These are phyloP conservation scores for Cyanoderma ruficeps DNA, from an alignment of 2,113 vertebrate genomes.

Conservation along the genomic window DNA sequence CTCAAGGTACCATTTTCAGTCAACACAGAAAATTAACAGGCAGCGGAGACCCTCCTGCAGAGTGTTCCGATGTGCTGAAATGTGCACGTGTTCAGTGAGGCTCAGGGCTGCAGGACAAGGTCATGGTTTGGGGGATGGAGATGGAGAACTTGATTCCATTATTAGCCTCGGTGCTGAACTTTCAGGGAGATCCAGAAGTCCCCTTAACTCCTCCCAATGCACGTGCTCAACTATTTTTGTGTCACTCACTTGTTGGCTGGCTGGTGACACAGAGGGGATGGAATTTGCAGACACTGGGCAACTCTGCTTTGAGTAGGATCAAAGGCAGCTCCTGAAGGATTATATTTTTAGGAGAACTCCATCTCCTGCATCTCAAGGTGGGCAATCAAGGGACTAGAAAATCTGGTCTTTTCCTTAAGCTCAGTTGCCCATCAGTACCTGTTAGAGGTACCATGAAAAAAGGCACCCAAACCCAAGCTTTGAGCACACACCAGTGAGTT, in stretches of 20 bases:
- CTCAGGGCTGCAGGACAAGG: background rate
- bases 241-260: background rate
- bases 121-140: background rate
- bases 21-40: background rate
- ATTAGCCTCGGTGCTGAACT: background rate
- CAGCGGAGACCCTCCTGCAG: background rate
- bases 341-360: background rate
- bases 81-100: background rate
- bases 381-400: background rate
- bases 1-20: background rate
- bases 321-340: background rate
- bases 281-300: background rate
- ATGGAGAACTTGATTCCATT: background rate
- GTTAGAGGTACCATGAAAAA: background rate
- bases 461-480: background rate
- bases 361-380: background rate
- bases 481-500: background rate
- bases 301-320: background rate
- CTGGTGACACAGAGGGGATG: background rate
- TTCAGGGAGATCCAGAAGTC: background rate
- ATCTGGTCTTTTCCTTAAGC: background rate
- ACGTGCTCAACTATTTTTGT: background rate
- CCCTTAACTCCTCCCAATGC: background rate
- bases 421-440: background rate
- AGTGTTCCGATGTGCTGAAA: background rate